Base-by-base conservation (phyloP, 2,113 vertebrate species). In the Eira barbara region DNA sequence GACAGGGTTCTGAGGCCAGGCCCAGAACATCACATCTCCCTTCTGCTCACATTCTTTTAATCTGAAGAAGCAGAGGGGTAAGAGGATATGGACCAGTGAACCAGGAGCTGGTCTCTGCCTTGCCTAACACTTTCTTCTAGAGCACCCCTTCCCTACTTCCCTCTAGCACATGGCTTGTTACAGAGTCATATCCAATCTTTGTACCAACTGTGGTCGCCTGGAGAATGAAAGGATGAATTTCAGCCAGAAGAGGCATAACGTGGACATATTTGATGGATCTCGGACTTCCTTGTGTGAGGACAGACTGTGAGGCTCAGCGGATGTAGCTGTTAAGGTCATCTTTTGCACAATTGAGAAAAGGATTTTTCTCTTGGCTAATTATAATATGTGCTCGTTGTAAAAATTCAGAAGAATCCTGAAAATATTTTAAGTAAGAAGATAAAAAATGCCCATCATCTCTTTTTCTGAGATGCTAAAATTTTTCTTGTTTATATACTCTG, bases 361-460 rank as follows among this genome's bases (percentile, higher is more conserved):
- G 52, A 74, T 79, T 79, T 84, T 91, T 95, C 65, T 93, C 55
- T 87, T 93, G 89, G 84, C 90, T 96, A 52, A 92, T 96, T 96
- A 90, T 88, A 71, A 57, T 93, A 47, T 78, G 47, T 6, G 4
- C n/a, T 92, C 12, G 6, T 76, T 91, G 63, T 79, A 89, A 86
- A 96, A 93, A 71, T 86, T 55, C 83, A 91, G 55, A 27, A 97
- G 97, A 93, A 93, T 94, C 57, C 63, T 89, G 25, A 96, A 97
- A 81, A 80, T 86, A 81, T 83, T 92, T 97, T 93, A 96, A 86
- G n/a, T 59, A 80, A 47, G 52, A 55, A 87, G 92, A 92, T 88
- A 96, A 96, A 97, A 97, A 59, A 78, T 42, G 81, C 45, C 25
- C 45, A 27, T 87, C 69, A 90, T 92, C 31, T 39, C 10, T 89